Base-by-base conservation (phyloP, 2,888 invertebrate genomes). In the Dicyrtomina minuta region DNA sequence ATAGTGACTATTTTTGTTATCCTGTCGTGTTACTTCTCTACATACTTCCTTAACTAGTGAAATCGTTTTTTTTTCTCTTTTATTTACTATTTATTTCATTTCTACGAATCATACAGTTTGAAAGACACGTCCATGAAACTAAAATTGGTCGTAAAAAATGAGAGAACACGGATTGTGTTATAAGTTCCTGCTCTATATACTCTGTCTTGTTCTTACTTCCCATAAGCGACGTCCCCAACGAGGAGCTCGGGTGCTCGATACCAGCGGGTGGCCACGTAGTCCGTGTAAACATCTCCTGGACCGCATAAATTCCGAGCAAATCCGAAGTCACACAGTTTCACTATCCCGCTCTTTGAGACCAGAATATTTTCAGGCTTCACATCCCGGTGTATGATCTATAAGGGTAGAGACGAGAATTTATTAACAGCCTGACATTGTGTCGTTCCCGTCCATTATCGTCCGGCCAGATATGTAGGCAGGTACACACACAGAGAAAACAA, bases 301-400 rank as follows among this genome's bases (percentile, higher is more conserved):
- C 77, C 79, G 67, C 90, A 83, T 0, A 89, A 84, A 65, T 76
- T 74, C 43, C 93, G 84, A 0, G 93, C 93, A 80, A 93, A 93
- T 1, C 94, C 93, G 77, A 94, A 90, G 84, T 94, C 93, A 81
- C 93, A 93, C n/a, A 94, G 84, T 83, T 94, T 93, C 46, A 93
- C 89, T 4, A 93, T 88, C 0, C 92, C 92, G 46, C 86, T 83
- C 71, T 88, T 88, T 0, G 91, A 91, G 0, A 94, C 90, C 69
- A 93, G 83, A 53, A 94, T 89, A 81, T 94, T 94, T 81, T 94
- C 93, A 2, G 93, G 94, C 80, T 94, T 94, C 56, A 93, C 88
- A 80, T 93, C 93, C 56, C 94, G 85, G 80, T 94, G 93, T 79
- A 94, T 90, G 78, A 93, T 89, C 90, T 91, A 81, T 1, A 80